Evolutionary conservation across 2,888 invertebrate species (phyloP), one percentile per base, ranked within the genome.

Genomic region (Rhagium mordax): DNA sequence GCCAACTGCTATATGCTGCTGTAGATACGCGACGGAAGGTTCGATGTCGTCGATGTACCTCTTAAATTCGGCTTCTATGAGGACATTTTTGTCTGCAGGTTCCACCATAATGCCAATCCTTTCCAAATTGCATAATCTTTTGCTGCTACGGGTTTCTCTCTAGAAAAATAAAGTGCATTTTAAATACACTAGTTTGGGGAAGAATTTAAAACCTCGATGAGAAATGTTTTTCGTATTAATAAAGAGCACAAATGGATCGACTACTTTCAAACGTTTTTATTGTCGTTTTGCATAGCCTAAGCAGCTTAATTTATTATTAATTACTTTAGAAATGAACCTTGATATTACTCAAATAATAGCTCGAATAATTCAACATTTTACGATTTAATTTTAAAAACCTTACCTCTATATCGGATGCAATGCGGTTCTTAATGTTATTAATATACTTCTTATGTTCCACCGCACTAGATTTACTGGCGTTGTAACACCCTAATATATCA

Each of bases 401-500:
- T 75, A 81, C 81, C 74, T 81, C 79, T 61, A 76, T 65, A 8
- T 79, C 75, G 13, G 69, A 71, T 4, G 24, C 53, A 33, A 84
- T 79, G 18, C 83, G 70, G n/a, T 67, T 69, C 65, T 78, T 83
- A 51, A 84, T 80, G 21, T 62, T 75, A 1, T 76, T 72, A 16
- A 81, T 60, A 65, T 76, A 78, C 29, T 76, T 77, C 7, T 61
- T 70, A 51, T 81, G 79, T 10, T 73, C 76, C 1, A 16, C 41
- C 8, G 55, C 21, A n/a, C 81, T 78, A 4, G 59, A 74, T 47
- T 77, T 77, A 0, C 73, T 72, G 0, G 82, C 76, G 13, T 76
- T 72, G n/a, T 73, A 77, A 68, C 80, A 79, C 13, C 78, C 77
- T 57, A 85, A 74, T 68, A 85, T 83, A 75, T 85, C 84, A 27